phyloP scores from a whole-genome alignment of 2,888 invertebrate species.

The Biston stratarius region DNA sequence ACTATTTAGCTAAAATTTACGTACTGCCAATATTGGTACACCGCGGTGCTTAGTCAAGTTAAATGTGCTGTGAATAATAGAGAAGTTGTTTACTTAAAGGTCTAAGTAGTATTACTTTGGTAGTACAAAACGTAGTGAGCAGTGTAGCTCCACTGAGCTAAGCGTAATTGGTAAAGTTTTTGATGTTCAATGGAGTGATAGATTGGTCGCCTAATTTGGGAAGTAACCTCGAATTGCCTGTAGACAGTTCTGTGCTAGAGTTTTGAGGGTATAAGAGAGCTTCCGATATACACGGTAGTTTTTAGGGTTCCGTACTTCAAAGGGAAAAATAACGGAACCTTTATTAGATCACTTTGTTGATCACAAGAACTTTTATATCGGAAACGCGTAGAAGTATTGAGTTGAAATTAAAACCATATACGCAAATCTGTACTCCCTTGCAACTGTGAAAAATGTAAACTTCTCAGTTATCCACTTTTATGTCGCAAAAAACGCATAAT shows the following conservation, averaged over 20 bases:
- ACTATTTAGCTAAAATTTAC: neutral
- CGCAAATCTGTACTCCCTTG: too few relatives aligned
- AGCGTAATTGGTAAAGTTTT: neutral
- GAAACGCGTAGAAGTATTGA: too few relatives aligned
- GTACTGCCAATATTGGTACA: slow-evolving; percentile 18
- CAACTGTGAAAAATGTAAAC: too few relatives aligned
- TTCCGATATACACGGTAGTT: neutral
- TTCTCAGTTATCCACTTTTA: too few relatives aligned
- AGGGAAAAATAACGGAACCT: too few relatives aligned
- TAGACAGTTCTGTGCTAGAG: neutral
- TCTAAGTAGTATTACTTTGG: slow-evolving; percentile 19
- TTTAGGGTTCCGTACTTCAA: too few relatives aligned
- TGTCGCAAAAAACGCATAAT: too few relatives aligned
- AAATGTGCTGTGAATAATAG: slow-evolving; percentile 43
- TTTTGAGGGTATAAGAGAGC: neutral
- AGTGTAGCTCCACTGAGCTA: neutral
- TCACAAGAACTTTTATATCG: too few relatives aligned
- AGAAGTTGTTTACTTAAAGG: slow-evolving; percentile 30
- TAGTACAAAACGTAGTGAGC: neutral
- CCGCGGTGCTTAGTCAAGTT: slow-evolving; percentile 37
- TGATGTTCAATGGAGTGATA: slow-evolving; percentile 1
- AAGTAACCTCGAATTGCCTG: neutral
- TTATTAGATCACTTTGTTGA: too few relatives aligned
- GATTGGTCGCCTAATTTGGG: neutral
- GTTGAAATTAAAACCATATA: too few relatives aligned